Base-by-base conservation (phyloP, 2,888 invertebrate genomes). In the Thyatira batis region DNA sequence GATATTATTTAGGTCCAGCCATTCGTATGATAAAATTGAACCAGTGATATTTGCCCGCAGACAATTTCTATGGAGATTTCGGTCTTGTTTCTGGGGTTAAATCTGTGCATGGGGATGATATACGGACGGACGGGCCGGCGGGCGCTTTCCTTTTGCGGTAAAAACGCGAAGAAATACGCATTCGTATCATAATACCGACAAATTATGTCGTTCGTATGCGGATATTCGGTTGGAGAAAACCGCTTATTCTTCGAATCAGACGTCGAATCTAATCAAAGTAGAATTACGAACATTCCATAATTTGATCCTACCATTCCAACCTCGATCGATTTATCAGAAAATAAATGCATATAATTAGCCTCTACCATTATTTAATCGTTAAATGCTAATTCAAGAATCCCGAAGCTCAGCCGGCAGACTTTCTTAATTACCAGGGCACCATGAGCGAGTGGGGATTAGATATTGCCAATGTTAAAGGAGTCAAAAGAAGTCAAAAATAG, bases 1-100 rank as follows among this genome's bases (percentile, higher is more conserved):
- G 69, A 69, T 81, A 85, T 89, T 87, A 90, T 90, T 91, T 89
- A 86, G 84, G 87, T 84, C 84, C 87, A 75, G 84, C 88, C 79
- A 89, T 92, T 91, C 84, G 85, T 89, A 90, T 90, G 91, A 80
- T 91, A 92, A 92, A 89, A 87, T 80, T 79, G 84, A 81, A 84
- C 82, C 84, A 81, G 70, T 83, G 84, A 86, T 89, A 90, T 90
- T 87, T 87, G 86, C 82, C 82, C 80, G 84, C 83, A 80, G 79
- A 85, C 91, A 72, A 92, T 92, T 92, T 81, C 89, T 89, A 92
- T 92, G 91, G 87, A 89, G 89, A 91, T 92, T 89, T 82, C 79
- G 84, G 75, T 83, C 87, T 86, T 89, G 89, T 88, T 89, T 86
- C 79, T 84, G 72, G 78, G 84, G 82, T 77, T 80, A 82, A 90